phyloP scores from a whole-genome alignment of 1,140 invertebrate genomes.

The Argopecten irradians region DNA sequence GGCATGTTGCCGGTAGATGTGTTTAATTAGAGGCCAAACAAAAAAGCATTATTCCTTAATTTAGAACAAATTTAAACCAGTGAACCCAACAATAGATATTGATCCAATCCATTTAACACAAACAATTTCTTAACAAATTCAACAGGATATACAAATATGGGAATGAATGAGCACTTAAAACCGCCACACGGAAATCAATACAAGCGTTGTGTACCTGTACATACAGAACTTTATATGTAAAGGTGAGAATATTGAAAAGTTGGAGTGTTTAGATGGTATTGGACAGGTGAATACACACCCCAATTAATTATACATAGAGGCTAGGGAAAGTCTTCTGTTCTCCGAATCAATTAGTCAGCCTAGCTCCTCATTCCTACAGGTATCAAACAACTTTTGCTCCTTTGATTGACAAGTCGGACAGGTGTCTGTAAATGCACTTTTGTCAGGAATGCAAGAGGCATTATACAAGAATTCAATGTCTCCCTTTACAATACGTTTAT shows the following conservation, averaged over 20 bases:
- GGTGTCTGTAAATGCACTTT: not conserved
- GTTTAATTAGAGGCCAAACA: not conserved
- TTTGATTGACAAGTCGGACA: not conserved
- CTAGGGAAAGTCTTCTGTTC: not conserved
- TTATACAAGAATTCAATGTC: too few species aligned
- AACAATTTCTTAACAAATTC: not conserved
- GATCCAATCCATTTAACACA: not conserved
- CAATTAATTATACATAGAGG: slow-evolving; percentile 17
- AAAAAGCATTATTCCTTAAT: not conserved
- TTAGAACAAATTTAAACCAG: not conserved
- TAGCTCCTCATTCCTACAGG: not conserved
- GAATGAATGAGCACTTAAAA: not conserved
- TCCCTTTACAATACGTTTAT: too few species aligned
- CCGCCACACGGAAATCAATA: not conserved
- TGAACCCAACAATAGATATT: not conserved
- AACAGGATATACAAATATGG: slow-evolving; percentile 22
- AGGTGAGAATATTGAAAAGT: slow-evolving; percentile 11
- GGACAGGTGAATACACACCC: slow-evolving; percentile 14
- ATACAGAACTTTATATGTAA: not conserved
- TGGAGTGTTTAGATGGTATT: not conserved
- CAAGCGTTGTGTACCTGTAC: not conserved
- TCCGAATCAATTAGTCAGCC: not conserved
- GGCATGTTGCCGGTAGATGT: not conserved
- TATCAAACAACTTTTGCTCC: not conserved
- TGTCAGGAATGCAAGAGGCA: not conserved